A percentile compares a stretch with the other conserved stretches of the same genome.
These are phyloP conservation scores for Anas flavirostris DNA, from an alignment of 2,797 vertebrate genomes.

Conservation along the genomic window DNA sequence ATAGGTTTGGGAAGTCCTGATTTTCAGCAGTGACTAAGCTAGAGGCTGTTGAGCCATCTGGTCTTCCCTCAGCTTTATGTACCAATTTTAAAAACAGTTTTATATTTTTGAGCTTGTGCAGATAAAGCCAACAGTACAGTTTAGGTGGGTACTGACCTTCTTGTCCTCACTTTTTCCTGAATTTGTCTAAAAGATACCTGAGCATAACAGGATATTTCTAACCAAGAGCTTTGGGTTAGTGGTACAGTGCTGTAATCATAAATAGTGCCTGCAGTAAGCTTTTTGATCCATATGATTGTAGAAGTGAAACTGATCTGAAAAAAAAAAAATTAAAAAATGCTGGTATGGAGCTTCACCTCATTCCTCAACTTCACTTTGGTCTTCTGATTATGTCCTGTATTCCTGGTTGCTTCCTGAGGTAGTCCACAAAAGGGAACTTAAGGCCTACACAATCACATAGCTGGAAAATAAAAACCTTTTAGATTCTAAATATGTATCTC, in stretches of 20 bases:
- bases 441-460: neutral
- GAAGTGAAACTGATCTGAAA: constrained; percentile 32
- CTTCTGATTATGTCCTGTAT: neutral
- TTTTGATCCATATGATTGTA: constrained; percentile 37
- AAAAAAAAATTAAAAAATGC: neutral
- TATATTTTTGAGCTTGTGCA: neutral
- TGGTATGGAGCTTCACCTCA: neutral
- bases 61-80: constrained; percentile 21
- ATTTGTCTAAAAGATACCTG: neutral
- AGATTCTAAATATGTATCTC: neutral
- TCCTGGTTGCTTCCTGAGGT: neutral
- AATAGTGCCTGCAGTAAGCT: constrained; percentile 6
- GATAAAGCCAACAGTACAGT: neutral
- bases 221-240: neutral
- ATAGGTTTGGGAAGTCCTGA: neutral
- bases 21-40: constrained; percentile 15
- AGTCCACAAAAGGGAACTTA: neutral
- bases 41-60: constrained; percentile 25
- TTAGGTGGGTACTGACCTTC: neutral
- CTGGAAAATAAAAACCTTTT: neutral
- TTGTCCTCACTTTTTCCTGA: neutral
- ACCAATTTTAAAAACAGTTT: constrained; percentile 21
- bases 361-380: neutral
- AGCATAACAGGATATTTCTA: neutral
- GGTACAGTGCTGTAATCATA: neutral